These are phyloP conservation scores for Habroteleia sp. DNA, from an alignment of 2,888 invertebrate genomes.

Conservation along the genomic window DNA sequence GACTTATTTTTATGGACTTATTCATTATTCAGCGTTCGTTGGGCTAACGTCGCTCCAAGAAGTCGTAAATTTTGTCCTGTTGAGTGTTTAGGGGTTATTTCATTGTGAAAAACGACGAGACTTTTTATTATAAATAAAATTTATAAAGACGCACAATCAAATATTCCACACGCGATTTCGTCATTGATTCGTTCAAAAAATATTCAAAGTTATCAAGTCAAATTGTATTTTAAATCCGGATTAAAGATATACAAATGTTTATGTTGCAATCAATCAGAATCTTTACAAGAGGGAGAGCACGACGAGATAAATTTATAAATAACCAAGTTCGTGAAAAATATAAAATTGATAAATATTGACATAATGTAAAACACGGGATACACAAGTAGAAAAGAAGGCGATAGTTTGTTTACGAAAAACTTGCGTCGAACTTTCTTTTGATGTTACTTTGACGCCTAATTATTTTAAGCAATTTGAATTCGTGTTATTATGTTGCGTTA, in stretches of 20 bases:
- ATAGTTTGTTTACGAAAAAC: background rate
- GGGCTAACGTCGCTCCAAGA: constrained; percentile 1
- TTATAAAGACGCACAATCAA: background rate
- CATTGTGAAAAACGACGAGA: background rate
- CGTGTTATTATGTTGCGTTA: background rate
- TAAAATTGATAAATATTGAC: no score
- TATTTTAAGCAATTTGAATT: background rate
- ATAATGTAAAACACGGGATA: no score
- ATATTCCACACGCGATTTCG: background rate
- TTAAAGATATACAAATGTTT: no score
- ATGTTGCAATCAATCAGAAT: no score
- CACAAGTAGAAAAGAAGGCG: no score
- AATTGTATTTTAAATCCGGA: no score
- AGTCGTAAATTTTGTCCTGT: constrained; percentile 15
- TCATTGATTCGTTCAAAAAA: no score
- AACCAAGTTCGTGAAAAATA: no score
- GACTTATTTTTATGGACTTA: constrained; percentile 35
- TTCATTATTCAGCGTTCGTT: constrained; percentile 25
- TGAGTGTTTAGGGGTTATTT: constrained; percentile 7
- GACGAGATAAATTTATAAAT: no score
- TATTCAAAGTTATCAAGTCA: no score
- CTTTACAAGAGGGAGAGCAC: no score
- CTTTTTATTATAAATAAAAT: background rate
- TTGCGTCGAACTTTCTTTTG: no score
- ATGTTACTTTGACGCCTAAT: background rate